Percentiles rank a stretch among this genome's conserved stretches.
These are phyloP conservation scores for Dynastes hyllus DNA, from an alignment of 2,888 invertebrate genomes.

Conservation along the genomic window DNA sequence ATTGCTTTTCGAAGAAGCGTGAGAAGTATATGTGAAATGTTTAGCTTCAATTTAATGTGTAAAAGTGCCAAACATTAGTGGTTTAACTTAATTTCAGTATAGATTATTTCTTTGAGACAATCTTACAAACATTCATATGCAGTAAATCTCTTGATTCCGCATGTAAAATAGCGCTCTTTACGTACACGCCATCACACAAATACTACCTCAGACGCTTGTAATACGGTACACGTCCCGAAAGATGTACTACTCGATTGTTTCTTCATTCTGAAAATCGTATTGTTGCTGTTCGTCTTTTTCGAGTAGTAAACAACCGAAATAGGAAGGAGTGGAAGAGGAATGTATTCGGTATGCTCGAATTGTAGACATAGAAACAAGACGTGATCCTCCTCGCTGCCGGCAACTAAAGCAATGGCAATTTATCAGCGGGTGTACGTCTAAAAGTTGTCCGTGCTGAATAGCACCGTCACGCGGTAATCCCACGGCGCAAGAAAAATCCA, in stretches of 20 bases:
- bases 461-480: constrained; percentile 57
- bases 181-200: too few relatives aligned
- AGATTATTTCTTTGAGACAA: too few relatives aligned
- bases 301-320: constrained; percentile 21
- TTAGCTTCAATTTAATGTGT: too few relatives aligned
- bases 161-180: too few relatives aligned
- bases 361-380: constrained; percentile 46
- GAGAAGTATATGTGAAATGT: too few relatives aligned
- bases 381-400: constrained; percentile 39
- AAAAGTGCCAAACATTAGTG: too few relatives aligned
- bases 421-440: constrained; percentile 49
- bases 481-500: constrained; percentile 65
- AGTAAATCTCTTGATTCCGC: too few relatives aligned
- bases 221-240: constrained; percentile 24
- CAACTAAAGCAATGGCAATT: constrained; percentile 47
- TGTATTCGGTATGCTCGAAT: constrained; percentile 43
- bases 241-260: constrained; percentile 42
- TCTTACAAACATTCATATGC: too few relatives aligned
- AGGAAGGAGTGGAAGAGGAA: constrained; percentile 18
- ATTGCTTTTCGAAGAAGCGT: too few relatives aligned
- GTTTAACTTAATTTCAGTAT: too few relatives aligned
- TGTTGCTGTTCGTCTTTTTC: constrained; percentile 32
- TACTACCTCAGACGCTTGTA: neutral
- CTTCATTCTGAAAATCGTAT: constrained; percentile 29
- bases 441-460: constrained; percentile 50